Evolutionary conservation across 2,888 invertebrate genomes (phyloP), one percentile per base, ranked within the genome.

Genomic region (Drosophila nr. fundita): DNA sequence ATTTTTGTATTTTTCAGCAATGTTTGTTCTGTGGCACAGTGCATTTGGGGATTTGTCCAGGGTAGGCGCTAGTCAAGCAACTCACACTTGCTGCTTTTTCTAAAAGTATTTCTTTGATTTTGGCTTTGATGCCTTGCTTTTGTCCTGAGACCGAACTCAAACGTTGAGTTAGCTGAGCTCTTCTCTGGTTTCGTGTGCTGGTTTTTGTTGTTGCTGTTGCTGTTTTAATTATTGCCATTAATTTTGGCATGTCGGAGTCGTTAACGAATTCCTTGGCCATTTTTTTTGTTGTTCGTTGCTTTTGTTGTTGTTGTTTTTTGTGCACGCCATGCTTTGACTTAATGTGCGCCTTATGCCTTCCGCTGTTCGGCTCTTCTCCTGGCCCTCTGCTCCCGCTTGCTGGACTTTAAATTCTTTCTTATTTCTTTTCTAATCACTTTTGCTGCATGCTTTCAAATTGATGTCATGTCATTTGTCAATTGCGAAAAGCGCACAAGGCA

Each of bases 151-250:
- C 58, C 54, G 3, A 61, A 59, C 60, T 54, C 45, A 45, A 65
- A 42, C 32, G 55, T 13, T 38, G 45, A n/a, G 53, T 77, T 62
- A 13, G 24, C 29, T 21, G 13, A 54, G 36, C 36, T 54, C 53
- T 21, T 53, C 68, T 74, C 60, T 66, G 70, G 70, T 68, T 45
- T 45, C 27, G 45, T 45, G 45, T 69, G 59, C 64, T 73, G 21
- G 54, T 91, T 87, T 1, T 70, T 73, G 53, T 62, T 73, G 63
- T 68, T 72, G 58, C 61, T 73, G 61, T 86, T 89, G 83, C 87
- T 92, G 90, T 92, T 88, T 92, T 91, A 91, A 92, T 92, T 92
- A 91, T 92, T 91, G 90, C 91, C 92, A 92, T 92, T 92, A 92
- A 92, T 92, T 92, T 92, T 87, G 91, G 92, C 92, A 92, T 92